These are phyloP conservation scores for Clepsis dumicolana DNA, from an alignment of 2,888 invertebrate genomes.

Conservation along the genomic window DNA sequence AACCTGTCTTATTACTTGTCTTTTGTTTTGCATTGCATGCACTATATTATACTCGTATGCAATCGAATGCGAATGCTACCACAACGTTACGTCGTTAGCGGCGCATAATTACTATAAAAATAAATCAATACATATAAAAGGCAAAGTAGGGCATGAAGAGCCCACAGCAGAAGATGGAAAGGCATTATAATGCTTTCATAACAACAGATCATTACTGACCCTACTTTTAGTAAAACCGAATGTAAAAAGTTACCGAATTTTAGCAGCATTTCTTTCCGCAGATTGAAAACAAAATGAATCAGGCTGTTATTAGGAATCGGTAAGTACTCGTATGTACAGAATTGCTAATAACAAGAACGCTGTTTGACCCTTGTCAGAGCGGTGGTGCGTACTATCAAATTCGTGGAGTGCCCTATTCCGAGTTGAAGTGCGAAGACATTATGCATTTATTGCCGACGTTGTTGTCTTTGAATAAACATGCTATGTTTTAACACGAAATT, in stretches of 20 bases:
- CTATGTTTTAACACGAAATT: too few species aligned
- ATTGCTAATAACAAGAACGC: conserved; percentile 30
- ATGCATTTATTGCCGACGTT: conserved; percentile 21
- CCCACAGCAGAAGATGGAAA: not conserved
- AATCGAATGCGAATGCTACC: too few species aligned
- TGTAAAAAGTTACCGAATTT: too few species aligned
- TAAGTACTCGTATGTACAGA: conserved; percentile 37
- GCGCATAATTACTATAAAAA: too few species aligned
- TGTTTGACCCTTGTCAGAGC: conserved; percentile 39
- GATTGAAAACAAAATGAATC: conserved; percentile 15
- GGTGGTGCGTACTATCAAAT: conserved; percentile 30
- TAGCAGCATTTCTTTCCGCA: not conserved
- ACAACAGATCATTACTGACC: not conserved
- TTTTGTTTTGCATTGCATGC: too few species aligned
- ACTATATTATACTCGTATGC: too few species aligned
- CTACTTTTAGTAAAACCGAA: not conserved
- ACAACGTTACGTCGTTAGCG: too few species aligned
- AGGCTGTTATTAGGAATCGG: conserved; percentile 14
- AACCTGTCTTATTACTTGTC: too few species aligned
- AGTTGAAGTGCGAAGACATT: conserved; percentile 19
- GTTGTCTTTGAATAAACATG: not conserved
- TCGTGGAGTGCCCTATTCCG: conserved; percentile 13
- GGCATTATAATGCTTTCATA: not conserved
- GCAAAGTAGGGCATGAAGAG: not conserved
- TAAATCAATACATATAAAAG: not conserved